These are phyloP conservation scores for Danionella dracula DNA, from an alignment of 2,797 vertebrate genomes.

Conservation along the genomic window DNA sequence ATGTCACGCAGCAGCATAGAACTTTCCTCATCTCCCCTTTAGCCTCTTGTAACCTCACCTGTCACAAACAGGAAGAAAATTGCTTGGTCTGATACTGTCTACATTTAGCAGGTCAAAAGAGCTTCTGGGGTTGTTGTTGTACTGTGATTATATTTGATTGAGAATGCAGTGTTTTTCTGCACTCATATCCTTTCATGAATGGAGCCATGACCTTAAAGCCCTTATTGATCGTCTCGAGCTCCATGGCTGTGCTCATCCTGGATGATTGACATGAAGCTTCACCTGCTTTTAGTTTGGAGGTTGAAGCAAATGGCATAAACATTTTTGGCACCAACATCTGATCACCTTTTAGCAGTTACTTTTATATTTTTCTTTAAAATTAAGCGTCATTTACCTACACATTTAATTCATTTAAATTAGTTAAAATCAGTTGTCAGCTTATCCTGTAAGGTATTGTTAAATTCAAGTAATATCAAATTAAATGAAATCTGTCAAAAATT, in stretches of 20 bases:
- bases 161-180: conserved; percentile 54
- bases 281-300: conserved; percentile 27
- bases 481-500: too few species aligned
- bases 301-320: conserved; percentile 25
- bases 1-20: conserved; percentile 24
- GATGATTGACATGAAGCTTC: conserved; percentile 39
- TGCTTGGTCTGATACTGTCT: conserved; percentile 31
- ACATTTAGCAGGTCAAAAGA: conserved; percentile 24
- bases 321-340: not conserved
- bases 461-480: too few species aligned
- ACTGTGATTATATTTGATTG: conserved; percentile 38
- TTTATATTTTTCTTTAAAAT: too few species aligned
- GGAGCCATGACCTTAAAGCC: conserved; percentile 45
- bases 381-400: too few species aligned
- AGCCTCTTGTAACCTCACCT: conserved; percentile 8
- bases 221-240: conserved; percentile 52
- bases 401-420: too few species aligned
- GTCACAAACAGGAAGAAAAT: conserved; percentile 5
- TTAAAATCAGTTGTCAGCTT: too few species aligned
- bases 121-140: conserved; percentile 13
- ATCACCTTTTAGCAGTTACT: too few species aligned
- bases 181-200: conserved; percentile 59
- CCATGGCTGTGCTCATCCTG: conserved; percentile 42
- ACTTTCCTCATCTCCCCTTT: not conserved
- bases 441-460: too few species aligned